Evolutionary conservation across 2,888 invertebrate genomes (phyloP).

Genomic region (Calameuta idolon): DNA sequence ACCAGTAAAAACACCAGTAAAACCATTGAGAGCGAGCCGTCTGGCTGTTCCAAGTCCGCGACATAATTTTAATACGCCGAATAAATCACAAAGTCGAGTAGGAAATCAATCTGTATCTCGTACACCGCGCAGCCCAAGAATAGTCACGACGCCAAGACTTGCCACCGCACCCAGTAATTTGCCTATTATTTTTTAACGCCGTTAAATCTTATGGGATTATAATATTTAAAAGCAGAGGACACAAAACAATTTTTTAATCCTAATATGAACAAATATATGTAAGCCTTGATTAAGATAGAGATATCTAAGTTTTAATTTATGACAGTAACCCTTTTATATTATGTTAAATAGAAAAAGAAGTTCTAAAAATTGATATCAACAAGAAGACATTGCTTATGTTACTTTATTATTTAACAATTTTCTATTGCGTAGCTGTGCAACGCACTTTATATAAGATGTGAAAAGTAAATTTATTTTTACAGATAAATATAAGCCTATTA

Average conservation of each 20-base stretch:
- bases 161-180: conserved; percentile 32
- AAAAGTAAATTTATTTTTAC: not conserved
- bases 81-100: conserved; percentile 26
- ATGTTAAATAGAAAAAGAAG: not conserved
- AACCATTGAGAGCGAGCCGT: conserved; percentile 53
- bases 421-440: not conserved
- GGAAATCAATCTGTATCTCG: conserved; percentile 12
- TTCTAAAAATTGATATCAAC: not conserved
- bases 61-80: conserved; percentile 29
- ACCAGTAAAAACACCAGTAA: conserved; percentile 41
- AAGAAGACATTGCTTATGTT: not conserved
- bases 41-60: conserved; percentile 20
- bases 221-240: not conserved
- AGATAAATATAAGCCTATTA: not conserved
- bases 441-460: not conserved
- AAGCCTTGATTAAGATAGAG: not conserved
- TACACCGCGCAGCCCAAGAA: conserved; percentile 33
- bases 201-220: not conserved
- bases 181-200: conserved; percentile 29
- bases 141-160: conserved; percentile 33
- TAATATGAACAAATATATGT: not conserved
- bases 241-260: not conserved
- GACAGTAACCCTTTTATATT: not conserved
- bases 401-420: not conserved
- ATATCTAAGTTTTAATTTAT: not conserved